Conservation (phyloP, 2,888 invertebrate genomes). For the Acleris emargana region DNA sequence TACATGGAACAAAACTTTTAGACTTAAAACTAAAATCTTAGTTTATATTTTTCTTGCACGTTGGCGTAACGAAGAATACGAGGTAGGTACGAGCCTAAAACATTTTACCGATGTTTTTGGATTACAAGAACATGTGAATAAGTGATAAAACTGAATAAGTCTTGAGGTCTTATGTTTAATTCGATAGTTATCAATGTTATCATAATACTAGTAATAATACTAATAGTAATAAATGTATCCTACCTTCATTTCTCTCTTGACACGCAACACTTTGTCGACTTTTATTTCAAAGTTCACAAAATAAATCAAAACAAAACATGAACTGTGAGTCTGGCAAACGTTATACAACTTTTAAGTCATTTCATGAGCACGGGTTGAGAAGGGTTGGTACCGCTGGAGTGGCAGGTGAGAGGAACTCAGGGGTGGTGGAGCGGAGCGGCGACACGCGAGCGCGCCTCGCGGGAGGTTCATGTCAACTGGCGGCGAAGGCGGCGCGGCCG, state of each 20-base stretch:
- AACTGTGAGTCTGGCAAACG: slow-evolving; percentile 39
- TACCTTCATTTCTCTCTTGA: slow-evolving; percentile 77
- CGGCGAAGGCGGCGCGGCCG: slow-evolving; percentile 40
- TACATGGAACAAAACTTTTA: too few relatives aligned
- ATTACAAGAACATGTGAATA: too few relatives aligned
- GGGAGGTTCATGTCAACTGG: slow-evolving; percentile 56
- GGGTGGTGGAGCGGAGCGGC: slow-evolving; percentile 26
- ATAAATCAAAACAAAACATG: slow-evolving; percentile 55
- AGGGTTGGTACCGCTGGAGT: neutral
- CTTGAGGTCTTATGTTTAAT: too few relatives aligned
- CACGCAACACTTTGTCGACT: slow-evolving; percentile 67
- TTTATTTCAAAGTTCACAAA: slow-evolving; percentile 52
- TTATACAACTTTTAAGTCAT: slow-evolving; percentile 55
- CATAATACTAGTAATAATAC: neutral
- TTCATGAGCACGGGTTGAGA: slow-evolving; percentile 38
- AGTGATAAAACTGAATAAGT: too few relatives aligned
- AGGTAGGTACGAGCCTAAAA: too few relatives aligned
- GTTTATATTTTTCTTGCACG: too few relatives aligned
- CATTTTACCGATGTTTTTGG: too few relatives aligned
- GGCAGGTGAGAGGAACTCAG: neutral
- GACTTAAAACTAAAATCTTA: too few relatives aligned
- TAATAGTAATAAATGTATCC: slow-evolving; percentile 35
- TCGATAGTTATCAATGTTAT: neutral
- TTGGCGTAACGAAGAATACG: too few relatives aligned
- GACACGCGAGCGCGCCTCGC: slow-evolving; percentile 55